Evolutionary conservation across 92 coral and sea anemone species (phyloP).

Genomic region (Palythoa grandis): DNA sequence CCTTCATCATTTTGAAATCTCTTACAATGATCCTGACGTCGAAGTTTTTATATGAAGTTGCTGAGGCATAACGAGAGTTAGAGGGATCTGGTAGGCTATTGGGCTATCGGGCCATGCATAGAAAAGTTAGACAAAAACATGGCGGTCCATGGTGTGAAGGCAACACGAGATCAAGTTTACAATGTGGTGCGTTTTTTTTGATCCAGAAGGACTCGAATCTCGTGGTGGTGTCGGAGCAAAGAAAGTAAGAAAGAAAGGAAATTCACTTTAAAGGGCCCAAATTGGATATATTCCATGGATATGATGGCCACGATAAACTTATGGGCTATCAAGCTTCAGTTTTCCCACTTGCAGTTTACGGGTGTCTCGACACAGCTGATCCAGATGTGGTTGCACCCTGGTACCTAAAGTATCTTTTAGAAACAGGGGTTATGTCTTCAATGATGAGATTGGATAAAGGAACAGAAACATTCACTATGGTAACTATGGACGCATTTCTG

Average conservation of each 20-base stretch:
- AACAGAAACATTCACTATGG: no score
- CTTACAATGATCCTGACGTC: slow-evolving; percentile 38
- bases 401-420: no score
- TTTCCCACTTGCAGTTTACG: slow-evolving; percentile 19
- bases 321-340: not conserved
- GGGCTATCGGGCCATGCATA: slow-evolving; percentile 27
- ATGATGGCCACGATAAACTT: no score
- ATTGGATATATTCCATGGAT: no score
- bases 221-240: slow-evolving; percentile 10
- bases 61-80: slow-evolving; percentile 16
- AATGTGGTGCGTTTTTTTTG: not conserved
- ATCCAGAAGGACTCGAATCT: not conserved
- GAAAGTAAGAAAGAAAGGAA: not conserved
- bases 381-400: no score
- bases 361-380: no score
- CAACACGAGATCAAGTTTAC: slow-evolving; percentile 37
- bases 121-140: slow-evolving; percentile 40
- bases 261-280: slow-evolving; percentile 9
- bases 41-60: slow-evolving; percentile 33
- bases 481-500: no score
- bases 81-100: slow-evolving; percentile 38
- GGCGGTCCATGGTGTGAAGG: slow-evolving; percentile 38
- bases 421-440: no score
- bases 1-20: slow-evolving; percentile 42
- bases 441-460: no score